These are phyloP conservation scores for Oophaga sylvatica DNA, from an alignment of 2,797 vertebrate species.

Conservation along the genomic window DNA sequence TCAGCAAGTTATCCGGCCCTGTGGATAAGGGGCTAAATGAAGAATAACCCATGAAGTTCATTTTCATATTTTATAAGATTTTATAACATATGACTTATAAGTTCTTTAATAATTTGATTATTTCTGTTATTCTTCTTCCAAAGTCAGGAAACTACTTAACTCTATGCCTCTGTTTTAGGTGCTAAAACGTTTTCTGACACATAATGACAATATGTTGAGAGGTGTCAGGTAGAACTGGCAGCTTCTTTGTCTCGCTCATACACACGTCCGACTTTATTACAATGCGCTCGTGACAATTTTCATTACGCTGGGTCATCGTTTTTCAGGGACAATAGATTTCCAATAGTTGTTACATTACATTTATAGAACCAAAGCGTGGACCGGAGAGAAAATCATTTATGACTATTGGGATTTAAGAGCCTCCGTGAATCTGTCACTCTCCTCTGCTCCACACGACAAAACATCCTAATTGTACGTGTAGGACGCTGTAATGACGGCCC, in stretches of 20 bases:
- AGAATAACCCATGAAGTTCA: too few species aligned
- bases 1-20: too few species aligned
- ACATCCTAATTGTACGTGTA: not conserved
- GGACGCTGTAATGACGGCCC: slow-evolving; percentile 1
- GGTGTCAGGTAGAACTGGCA: not conserved
- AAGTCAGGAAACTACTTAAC: not conserved
- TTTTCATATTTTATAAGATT: too few species aligned
- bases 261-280: not conserved
- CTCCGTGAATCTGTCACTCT: not conserved
- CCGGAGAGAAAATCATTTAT: not conserved
- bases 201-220: not conserved
- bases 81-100: too few species aligned
- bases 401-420: not conserved
- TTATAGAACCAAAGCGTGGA: not conserved
- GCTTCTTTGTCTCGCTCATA: not conserved
- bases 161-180: not conserved
- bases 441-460: not conserved
- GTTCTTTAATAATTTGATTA: too few species aligned
- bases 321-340: not conserved
- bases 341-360: not conserved
- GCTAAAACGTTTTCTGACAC: not conserved
- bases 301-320: not conserved
- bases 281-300: not conserved
- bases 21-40: too few species aligned
- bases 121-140: too few species aligned